Evolutionary conservation across 2,113 vertebrate genomes (phyloP), one percentile per base, ranked within the genome.

Genomic region (Promerops cafer): DNA sequence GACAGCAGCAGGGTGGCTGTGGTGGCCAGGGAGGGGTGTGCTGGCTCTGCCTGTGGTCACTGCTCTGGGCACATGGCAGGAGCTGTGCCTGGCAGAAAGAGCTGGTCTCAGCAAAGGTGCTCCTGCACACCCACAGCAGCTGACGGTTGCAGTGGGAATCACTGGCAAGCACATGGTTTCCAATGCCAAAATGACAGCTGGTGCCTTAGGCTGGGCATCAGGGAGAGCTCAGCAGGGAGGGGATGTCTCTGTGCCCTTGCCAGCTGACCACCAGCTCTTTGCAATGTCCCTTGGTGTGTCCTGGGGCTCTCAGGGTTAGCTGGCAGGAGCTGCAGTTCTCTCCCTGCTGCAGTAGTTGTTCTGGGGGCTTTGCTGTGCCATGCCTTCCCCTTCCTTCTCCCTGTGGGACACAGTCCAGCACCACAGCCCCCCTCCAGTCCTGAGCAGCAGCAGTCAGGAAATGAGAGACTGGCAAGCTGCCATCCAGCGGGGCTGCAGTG

Each of bases 201-300:
- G 33, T 35, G 56, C 66, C 61, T 61, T 6, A 20, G 52, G 39
- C 50, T 74, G 76, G 44, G 83, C 31, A 45, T 22, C 47, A 28
- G n/a, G 7, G 20, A 45, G 16, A 81, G 44, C 69, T 40, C 39
- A 17, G 44, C 52, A 44, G 42, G 21, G 75, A 56, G 40, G 27
- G 60, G n/a, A 65, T 1, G 1, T 70, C 37, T 35, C 44, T 33
- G 50, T 44, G 71, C 39, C 65, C 65, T 35, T 9, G 1, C 35
- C 56, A 35, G 49, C n/a, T 64, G 54, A 21, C 15, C 3, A 2
- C 13, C 60, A 79, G 28, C 31, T 45, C 61, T 74, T 26, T 33
- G 72, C 56, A 1, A 0, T 22, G 6, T 31, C 20, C 2, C 4
- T 24, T 2, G 2, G 16, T 12, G n/a, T 49, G 40, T 23, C 28